Evolutionary conservation across 2,888 invertebrate species (phyloP).

Genomic region (Cephalotes varians): DNA sequence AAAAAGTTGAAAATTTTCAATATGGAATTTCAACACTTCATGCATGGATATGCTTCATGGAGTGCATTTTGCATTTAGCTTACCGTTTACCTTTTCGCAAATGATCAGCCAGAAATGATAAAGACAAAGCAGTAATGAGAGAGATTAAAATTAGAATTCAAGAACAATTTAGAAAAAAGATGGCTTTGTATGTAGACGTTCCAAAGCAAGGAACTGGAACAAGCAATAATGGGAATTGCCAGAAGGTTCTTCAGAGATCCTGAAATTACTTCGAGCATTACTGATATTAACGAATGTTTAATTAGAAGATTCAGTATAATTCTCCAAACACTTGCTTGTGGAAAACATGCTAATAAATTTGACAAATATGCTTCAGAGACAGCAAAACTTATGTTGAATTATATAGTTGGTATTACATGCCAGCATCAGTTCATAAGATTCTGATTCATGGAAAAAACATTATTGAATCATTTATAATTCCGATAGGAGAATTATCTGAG

Average conservation of each 20-base stretch:
- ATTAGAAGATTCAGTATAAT: constrained; percentile 37
- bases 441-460: constrained; percentile 4
- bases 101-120: neutral
- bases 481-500: neutral
- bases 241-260: constrained; percentile 21
- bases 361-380: neutral
- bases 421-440: constrained; percentile 20
- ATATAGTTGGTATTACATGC: no score
- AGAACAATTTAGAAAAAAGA: constrained; percentile 18
- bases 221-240: constrained; percentile 40
- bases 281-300: neutral
- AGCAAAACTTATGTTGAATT: neutral
- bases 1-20: constrained; percentile 5
- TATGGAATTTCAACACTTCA: constrained; percentile 35
- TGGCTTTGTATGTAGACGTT: neutral
- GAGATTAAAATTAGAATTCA: neutral
- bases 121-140: constrained; percentile 24
- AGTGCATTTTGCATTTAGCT: constrained; percentile 38
- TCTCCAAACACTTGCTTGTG: constrained; percentile 49
- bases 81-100: constrained; percentile 38
- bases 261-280: constrained; percentile 7
- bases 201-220: constrained; percentile 35
- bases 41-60: constrained; percentile 10
- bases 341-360: constrained; percentile 40
- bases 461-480: constrained; percentile 8